Conservation (phyloP, 2,888 invertebrate genomes). For the Leptarthrus brevirostris region DNA sequence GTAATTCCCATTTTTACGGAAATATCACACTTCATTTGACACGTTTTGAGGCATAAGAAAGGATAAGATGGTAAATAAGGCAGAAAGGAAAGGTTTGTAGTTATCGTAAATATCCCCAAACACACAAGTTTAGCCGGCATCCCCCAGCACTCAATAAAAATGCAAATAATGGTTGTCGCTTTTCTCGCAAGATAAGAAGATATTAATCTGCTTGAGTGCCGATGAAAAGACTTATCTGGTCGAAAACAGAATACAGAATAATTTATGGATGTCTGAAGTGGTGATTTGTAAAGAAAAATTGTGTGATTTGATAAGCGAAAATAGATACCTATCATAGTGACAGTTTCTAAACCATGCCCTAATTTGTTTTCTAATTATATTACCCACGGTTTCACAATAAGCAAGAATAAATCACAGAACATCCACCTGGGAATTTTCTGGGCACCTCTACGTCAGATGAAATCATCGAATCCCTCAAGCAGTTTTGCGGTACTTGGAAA, state of each 20-base stretch:
- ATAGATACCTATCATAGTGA: no score
- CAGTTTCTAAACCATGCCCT: no score
- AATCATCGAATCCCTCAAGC: no score
- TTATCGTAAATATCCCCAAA: constrained; percentile 9
- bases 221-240: constrained; percentile 15
- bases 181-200: constrained; percentile 21
- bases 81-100: neutral
- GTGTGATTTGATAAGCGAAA: no score
- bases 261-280: constrained; percentile 16
- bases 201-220: constrained; percentile 37
- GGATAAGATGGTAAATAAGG: constrained; percentile 20
- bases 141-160: constrained; percentile 30
- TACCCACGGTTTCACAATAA: no score
- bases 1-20: neutral
- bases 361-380: no score
- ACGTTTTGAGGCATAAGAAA: constrained; percentile 31
- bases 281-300: neutral
- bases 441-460: no score
- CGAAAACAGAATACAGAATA: constrained; percentile 12
- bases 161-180: constrained; percentile 25
- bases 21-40: constrained; percentile 34
- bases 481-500: neutral
- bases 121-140: neutral
- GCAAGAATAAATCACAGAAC: no score
- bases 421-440: no score